These are phyloP conservation scores for Maniola jurtina DNA, from an alignment of 1,140 invertebrate genomes.

Conservation along the genomic window DNA sequence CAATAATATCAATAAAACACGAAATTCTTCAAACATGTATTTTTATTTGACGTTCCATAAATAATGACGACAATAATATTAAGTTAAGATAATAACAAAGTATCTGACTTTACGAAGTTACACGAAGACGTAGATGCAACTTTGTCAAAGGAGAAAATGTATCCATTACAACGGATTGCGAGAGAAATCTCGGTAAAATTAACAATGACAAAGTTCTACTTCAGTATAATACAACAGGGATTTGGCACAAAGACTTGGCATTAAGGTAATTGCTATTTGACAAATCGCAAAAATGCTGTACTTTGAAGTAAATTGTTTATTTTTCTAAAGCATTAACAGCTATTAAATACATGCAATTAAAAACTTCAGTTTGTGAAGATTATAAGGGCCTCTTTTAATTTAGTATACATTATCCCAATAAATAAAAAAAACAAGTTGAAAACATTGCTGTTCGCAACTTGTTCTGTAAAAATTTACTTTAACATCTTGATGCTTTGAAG, in stretches of 20 bases:
- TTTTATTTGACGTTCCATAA: slow-evolving; percentile 40
- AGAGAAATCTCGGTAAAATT: slow-evolving; percentile 25
- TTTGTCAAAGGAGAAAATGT: slow-evolving; percentile 31
- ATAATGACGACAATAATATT: slow-evolving; percentile 42
- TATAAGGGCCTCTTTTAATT: no score
- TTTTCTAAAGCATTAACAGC: no score
- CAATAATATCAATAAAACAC: slow-evolving; percentile 5
- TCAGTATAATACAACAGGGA: slow-evolving; percentile 23
- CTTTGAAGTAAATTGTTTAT: no score
- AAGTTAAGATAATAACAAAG: slow-evolving; percentile 40
- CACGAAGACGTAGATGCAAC: slow-evolving; percentile 30
- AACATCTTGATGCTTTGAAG: no score
- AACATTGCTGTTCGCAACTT: no score
- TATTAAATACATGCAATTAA: no score
- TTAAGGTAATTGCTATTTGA: no score
- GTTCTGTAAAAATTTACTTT: no score
- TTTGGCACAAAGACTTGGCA: slow-evolving; percentile 36
- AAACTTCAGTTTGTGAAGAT: no score
- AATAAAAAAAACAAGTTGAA: no score
- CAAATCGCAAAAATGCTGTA: no score
- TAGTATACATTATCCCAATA: no score
- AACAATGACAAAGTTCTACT: slow-evolving; percentile 31
- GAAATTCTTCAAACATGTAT: slow-evolving; percentile 52
- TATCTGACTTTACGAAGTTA: slow-evolving; percentile 22
- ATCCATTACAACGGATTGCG: slow-evolving; percentile 22